phyloP scores from a whole-genome alignment of 2,113 vertebrate genomes.

The Nettapus auritus region DNA sequence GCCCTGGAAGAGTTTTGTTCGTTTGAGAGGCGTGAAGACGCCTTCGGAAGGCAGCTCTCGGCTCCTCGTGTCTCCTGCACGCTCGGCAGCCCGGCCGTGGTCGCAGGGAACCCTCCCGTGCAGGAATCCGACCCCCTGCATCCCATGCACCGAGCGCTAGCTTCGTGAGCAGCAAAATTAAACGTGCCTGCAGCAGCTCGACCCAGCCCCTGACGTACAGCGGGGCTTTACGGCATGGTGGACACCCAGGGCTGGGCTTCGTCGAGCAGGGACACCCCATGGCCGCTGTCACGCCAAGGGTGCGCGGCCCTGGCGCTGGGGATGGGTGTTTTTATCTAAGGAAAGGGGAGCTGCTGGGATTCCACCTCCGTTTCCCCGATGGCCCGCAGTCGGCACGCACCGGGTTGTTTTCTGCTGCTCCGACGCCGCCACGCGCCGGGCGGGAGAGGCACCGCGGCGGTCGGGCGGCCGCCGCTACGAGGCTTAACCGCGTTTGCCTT shows the following conservation, averaged over 20 bases:
- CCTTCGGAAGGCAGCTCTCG: background rate
- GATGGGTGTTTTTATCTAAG: background rate
- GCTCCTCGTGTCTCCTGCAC: background rate
- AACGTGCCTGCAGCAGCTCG: rapidly evolving
- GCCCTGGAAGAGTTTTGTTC: slow-evolving; percentile 43
- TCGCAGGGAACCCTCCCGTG: background rate
- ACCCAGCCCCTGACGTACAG: background rate
- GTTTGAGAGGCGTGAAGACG: background rate
- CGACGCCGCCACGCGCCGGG: rapidly evolving
- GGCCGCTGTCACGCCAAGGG: background rate
- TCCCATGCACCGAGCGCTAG: background rate
- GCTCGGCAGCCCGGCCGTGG: rapidly evolving
- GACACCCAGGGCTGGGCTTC: background rate
- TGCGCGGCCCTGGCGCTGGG: background rate
- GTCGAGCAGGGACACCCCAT: rapidly evolving
- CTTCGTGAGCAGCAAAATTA: background rate
- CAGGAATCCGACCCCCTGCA: background rate
- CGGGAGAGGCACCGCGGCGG: rapidly evolving
- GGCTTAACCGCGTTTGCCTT: background rate
- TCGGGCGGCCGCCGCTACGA: background rate
- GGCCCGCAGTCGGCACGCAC: background rate
- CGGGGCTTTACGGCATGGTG: background rate
- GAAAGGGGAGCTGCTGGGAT: background rate
- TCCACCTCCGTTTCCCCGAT: background rate
- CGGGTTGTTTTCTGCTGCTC: background rate